Evolutionary conservation across 2,888 invertebrate species (phyloP).

Genomic region (Drosophila birchii): DNA sequence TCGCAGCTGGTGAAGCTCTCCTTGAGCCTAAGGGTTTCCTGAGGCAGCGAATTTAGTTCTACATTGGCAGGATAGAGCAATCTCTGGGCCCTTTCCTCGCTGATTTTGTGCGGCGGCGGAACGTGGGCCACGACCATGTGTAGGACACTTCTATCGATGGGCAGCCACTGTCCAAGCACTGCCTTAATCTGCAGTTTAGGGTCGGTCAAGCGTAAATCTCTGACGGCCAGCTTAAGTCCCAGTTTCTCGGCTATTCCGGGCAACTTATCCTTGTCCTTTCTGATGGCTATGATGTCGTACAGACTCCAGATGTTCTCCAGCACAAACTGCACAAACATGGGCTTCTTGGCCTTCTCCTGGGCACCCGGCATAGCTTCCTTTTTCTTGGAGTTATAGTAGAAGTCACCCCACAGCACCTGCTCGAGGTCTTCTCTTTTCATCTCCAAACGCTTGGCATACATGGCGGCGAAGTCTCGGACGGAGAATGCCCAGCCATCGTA

Average conservation of each 20-base stretch:
- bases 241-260: constrained; percentile 89
- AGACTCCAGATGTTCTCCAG: constrained; percentile 96
- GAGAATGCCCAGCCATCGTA: constrained; percentile 96
- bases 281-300: constrained; percentile 92
- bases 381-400: constrained; percentile 92
- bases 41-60: constrained; percentile 88
- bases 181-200: constrained; percentile 91
- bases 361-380: constrained; percentile 95
- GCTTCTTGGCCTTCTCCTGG: constrained; percentile 95
- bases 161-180: constrained; percentile 95
- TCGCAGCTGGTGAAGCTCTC: constrained; percentile 89
- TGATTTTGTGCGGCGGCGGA: constrained; percentile 92
- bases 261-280: constrained; percentile 91
- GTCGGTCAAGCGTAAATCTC: constrained; percentile 93
- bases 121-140: constrained; percentile 92
- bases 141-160: constrained; percentile 92
- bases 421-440: constrained; percentile 90
- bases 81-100: constrained; percentile 91
- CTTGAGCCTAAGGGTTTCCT: constrained; percentile 89
- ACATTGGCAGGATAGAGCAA: constrained; percentile 91
- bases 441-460: constrained; percentile 87
- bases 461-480: constrained; percentile 91
- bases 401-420: constrained; percentile 97
- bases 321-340: constrained; percentile 95
- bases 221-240: constrained; percentile 89